phyloP scores from a whole-genome alignment of 2,113 vertebrate genomes.

The Tamias sibiricus region DNA sequence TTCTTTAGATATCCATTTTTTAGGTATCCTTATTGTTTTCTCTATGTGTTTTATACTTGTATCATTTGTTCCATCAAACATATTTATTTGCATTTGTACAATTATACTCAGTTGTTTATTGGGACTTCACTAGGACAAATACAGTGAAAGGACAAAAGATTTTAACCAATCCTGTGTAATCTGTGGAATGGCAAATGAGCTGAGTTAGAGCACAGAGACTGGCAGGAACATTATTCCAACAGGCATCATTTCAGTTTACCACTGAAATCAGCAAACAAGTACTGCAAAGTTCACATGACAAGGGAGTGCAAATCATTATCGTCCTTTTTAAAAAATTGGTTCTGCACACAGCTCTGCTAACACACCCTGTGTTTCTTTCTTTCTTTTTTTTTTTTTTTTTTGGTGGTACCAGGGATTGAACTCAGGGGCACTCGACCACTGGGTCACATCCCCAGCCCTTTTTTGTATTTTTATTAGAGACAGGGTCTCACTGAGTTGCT shows the following conservation, averaged over 20 bases:
- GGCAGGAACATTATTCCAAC: background rate
- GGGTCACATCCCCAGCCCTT: too few species aligned
- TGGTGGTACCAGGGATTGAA: too few species aligned
- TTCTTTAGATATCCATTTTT: too few species aligned
- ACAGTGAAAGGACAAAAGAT: background rate
- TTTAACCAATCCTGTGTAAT: background rate
- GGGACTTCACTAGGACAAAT: background rate
- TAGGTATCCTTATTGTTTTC: background rate
- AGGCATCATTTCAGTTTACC: slow-evolving; percentile 15
- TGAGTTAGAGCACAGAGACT: background rate
- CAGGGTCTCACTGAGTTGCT: too few species aligned
- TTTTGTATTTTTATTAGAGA: too few species aligned
- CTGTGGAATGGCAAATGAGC: background rate
- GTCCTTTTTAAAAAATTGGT: too few species aligned
- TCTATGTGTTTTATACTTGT: background rate
- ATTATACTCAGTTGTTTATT: background rate
- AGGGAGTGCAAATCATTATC: background rate
- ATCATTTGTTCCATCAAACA: background rate
- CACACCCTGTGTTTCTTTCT: background rate
- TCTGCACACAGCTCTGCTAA: background rate
- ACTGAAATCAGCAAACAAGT: slow-evolving; percentile 10
- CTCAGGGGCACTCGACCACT: too few species aligned
- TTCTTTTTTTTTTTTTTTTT: too few species aligned
- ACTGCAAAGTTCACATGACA: background rate
- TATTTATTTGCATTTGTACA: background rate